Evolutionary conservation across 2,113 vertebrate species (phyloP).

Genomic region (Zosterops hypoxanthus): DNA sequence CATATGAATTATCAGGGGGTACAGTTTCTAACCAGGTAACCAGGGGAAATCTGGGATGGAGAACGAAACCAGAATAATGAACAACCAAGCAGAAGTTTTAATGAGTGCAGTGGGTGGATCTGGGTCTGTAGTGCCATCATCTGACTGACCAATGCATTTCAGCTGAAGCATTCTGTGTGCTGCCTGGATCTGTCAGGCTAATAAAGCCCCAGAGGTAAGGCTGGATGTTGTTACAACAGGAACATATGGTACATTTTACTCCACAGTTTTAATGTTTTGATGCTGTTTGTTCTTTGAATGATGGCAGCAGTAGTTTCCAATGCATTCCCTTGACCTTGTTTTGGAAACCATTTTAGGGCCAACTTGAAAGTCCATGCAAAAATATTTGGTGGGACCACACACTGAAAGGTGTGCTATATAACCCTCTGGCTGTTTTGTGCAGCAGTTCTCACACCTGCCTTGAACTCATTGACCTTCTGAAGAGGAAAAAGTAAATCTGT

Average conservation of each 20-base stretch:
- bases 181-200: neutral
- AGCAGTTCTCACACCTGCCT: slow-evolving; percentile 24
- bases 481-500: neutral
- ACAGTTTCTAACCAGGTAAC: slow-evolving; percentile 83
- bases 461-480: neutral
- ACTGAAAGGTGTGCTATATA: neutral
- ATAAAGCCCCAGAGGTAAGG: neutral
- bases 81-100: slow-evolving; percentile 46
- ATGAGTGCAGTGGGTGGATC: neutral
- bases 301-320: slow-evolving; percentile 35
- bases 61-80: slow-evolving; percentile 76
- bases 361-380: neutral
- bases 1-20: slow-evolving; percentile 80
- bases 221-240: neutral
- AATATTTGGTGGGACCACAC: slow-evolving; percentile 6
- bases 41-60: slow-evolving; percentile 70
- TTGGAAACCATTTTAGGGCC: slow-evolving; percentile 21
- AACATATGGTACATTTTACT: slow-evolving; percentile 49
- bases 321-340: slow-evolving; percentile 11
- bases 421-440: neutral
- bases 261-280: slow-evolving; percentile 41
- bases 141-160: slow-evolving; percentile 36
- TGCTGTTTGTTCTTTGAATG: slow-evolving; percentile 25
- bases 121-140: slow-evolving; percentile 64
- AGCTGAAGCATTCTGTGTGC: fast-evolving